Evolutionary conservation across 2,113 vertebrate genomes (phyloP).

Genomic region (Brachirus orientalis): DNA sequence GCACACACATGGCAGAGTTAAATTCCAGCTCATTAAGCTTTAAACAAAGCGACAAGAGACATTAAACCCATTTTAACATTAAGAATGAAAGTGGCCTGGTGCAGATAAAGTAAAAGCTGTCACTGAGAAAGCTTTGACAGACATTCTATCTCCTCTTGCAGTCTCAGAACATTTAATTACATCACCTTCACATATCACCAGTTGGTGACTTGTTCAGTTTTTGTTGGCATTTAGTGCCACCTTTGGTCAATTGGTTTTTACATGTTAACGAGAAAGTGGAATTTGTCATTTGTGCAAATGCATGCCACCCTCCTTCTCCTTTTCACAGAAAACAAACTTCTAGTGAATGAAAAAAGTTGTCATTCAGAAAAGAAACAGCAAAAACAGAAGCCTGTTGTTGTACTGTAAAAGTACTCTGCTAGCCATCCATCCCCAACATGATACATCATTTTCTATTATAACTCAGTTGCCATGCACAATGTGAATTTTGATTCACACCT

Average conservation of each 20-base stretch:
- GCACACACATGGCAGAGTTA: conserved; percentile 3
- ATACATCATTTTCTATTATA: background rate
- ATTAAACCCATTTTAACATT: conserved; percentile 46
- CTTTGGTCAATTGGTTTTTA: background rate
- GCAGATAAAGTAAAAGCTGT: conserved; percentile 52
- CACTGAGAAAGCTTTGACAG: conserved; percentile 45
- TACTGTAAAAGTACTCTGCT: background rate
- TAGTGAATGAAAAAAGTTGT: background rate
- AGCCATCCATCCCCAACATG: background rate
- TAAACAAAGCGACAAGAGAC: conserved; percentile 43
- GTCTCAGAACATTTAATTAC: conserved; percentile 57
- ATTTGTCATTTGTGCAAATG: conserved; percentile 21
- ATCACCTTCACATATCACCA: conserved; percentile 32
- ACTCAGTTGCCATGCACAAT: background rate
- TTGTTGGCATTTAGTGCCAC: conserved; percentile 46
- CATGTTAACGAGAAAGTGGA: conserved; percentile 7
- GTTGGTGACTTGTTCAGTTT: conserved; percentile 33
- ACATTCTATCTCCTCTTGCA: conserved; percentile 37
- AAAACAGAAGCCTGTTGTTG: background rate
- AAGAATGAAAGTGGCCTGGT: too few relatives aligned
- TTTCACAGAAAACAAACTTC: background rate
- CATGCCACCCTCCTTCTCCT: background rate
- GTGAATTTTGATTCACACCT: background rate
- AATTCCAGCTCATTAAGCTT: conserved; percentile 52
- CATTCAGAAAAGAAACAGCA: background rate